phyloP scores from a whole-genome alignment of 2,888 invertebrate genomes.

The Heliconius sara region DNA sequence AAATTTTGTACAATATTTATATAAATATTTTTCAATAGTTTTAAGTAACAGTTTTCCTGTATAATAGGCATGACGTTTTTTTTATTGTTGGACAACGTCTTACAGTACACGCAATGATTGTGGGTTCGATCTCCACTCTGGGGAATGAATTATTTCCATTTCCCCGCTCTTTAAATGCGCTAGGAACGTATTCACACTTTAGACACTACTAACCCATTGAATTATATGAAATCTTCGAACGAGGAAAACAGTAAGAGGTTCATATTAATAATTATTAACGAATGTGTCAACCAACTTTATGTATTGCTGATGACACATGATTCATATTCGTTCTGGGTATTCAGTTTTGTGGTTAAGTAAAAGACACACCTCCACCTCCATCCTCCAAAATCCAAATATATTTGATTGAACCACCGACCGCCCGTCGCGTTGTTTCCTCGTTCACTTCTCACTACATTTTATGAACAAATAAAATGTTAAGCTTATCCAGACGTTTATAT shows the following conservation, averaged over 20 bases:
- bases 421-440: neutral
- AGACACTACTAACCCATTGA: neutral
- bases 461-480: neutral
- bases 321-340: neutral
- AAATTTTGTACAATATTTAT: neutral
- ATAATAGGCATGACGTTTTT: neutral
- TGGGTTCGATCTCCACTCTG: no score
- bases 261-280: neutral
- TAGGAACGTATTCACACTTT: neutral
- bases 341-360: neutral
- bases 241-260: neutral
- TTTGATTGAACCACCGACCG: neutral
- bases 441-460: neutral
- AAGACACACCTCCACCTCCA: slow-evolving; percentile 8
- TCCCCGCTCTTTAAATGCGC: neutral
- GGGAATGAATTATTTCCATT: neutral
- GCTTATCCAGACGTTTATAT: neutral
- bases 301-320: neutral
- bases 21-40: neutral
- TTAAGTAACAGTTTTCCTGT: neutral
- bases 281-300: neutral
- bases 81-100: no score
- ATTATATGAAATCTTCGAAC: neutral
- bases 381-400: neutral
- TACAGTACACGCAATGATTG: no score